Evolutionary conservation across 1,140 invertebrate species (phyloP).

Genomic region (Drosophila yakuba): DNA sequence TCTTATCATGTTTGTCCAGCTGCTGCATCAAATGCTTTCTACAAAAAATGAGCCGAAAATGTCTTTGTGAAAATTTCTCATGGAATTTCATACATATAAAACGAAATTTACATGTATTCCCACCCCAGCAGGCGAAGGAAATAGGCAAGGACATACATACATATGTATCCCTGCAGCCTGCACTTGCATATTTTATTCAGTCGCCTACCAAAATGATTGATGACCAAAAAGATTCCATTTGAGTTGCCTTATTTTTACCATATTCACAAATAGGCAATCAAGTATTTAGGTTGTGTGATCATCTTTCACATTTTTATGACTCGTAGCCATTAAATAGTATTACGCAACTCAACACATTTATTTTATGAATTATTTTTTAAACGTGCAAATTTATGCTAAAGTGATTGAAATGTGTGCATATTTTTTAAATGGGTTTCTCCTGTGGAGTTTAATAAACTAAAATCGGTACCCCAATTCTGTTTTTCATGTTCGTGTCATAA

Average conservation of each 20-base stretch:
- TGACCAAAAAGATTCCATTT: constrained; percentile 42
- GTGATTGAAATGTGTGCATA: too few species aligned
- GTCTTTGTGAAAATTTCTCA: constrained; percentile 17
- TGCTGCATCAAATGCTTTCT: constrained; percentile 45
- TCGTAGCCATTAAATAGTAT: constrained; percentile 18
- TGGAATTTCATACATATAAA: not conserved
- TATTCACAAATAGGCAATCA: constrained; percentile 15
- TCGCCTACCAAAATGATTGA: constrained; percentile 42
- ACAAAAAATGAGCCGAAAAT: constrained; percentile 44
- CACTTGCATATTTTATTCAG: constrained; percentile 16
- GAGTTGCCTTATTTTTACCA: constrained; percentile 1
- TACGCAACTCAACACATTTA: constrained; percentile 51
- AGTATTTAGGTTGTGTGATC: not conserved
- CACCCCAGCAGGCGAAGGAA: constrained; percentile 5
- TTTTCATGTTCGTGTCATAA: too few species aligned
- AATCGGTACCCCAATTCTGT: too few species aligned
- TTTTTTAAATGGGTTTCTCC: too few species aligned
- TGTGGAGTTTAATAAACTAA: too few species aligned
- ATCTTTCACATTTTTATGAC: constrained; percentile 15
- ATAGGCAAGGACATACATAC: constrained; percentile 17
- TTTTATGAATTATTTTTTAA: not conserved
- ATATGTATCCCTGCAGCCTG: constrained; percentile 13
- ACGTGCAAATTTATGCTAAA: constrained; percentile 26
- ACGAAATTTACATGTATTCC: not conserved
- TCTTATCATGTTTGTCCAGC: constrained; percentile 62